Base-by-base conservation (phyloP, 1,140 invertebrate genomes). In the Drusus annulatus region DNA sequence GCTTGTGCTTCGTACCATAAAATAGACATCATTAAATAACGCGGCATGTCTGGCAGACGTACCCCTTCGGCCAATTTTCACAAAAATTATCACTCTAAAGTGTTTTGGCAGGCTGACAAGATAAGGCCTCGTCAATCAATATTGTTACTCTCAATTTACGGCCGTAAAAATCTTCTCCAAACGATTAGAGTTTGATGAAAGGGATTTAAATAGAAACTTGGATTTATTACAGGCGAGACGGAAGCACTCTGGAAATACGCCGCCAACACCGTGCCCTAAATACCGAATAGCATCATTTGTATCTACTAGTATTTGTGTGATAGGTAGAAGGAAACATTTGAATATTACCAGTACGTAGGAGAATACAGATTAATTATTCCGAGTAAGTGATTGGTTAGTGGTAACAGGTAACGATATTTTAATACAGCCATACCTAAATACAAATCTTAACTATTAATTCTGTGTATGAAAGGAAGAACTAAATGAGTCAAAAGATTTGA, bases 131-230 rank as follows among this genome's bases (percentile, higher is more conserved):
- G 25, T 65, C 62, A 13, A 65, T 65, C 62, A 65, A 65, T 65
- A 65, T 25, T 65, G 62, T 65, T 65, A n/a, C 62, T 25, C 62
- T 31, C 62, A 31, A 65, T 65, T 65, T 13, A 31, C 62, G 21
- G 7, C 36, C 36, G 13, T 45, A 45, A 45, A 45, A 56, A 17
- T 56, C n/a, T 10, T 17, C n/a, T 17, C 54, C n/a, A 10, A 21
- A 10, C 54, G 54, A 56, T 56, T 56, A 56, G 36, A 45, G 54
- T 21, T 17, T 56, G 54, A 56, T 21, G 54, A 56, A 21, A 21
- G 54, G 21, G n/a, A 56, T 17, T 56, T 56, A 56, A 56, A 56
- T 17, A 56, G n/a, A 56, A 19, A 56, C 54, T 56, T 56, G 4
- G 13, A 56, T 56, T 17, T 56, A 56, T 56, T 56, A 56, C 54